These are phyloP conservation scores for Arrhopalites spinosus DNA, from an alignment of 2,888 invertebrate genomes.

Conservation along the genomic window DNA sequence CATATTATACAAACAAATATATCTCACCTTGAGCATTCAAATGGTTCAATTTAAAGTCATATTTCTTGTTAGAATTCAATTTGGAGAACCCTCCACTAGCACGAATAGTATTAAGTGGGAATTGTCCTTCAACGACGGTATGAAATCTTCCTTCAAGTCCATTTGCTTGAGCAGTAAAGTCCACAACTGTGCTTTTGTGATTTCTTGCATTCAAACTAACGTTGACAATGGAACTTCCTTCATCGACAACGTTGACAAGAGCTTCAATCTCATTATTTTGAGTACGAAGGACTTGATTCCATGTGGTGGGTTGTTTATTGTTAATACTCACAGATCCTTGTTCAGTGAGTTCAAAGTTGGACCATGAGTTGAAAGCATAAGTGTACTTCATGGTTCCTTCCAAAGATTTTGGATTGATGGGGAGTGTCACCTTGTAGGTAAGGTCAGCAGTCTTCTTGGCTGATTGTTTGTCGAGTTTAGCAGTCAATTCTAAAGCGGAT, in stretches of 20 bases:
- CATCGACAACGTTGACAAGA: constrained; percentile 39
- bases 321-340: constrained; percentile 43
- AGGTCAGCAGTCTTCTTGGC: constrained; percentile 49
- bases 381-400: constrained; percentile 40
- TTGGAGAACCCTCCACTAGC: constrained; percentile 10
- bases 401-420: constrained; percentile 33
- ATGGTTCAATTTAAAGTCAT: constrained; percentile 26
- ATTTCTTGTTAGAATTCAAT: not conserved
- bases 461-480: constrained; percentile 46
- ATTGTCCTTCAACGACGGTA: constrained; percentile 40
- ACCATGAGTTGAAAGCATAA: constrained; percentile 43
- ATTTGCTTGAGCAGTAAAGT: not conserved
- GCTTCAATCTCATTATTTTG: constrained; percentile 49
- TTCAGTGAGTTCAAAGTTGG: constrained; percentile 49
- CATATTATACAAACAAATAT: no score
- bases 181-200: constrained; percentile 18
- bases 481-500: constrained; percentile 42
- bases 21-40: constrained; percentile 23
- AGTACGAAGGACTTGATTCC: constrained; percentile 41
- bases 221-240: constrained; percentile 38
- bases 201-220: constrained; percentile 43
- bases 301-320: constrained; percentile 40
- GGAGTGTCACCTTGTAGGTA: constrained; percentile 48
- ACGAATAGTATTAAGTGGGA: constrained; percentile 29
- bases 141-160: constrained; percentile 26